Evolutionary conservation across 2,797 vertebrate species (phyloP).

Genomic region (Protonibea diacanthus): DNA sequence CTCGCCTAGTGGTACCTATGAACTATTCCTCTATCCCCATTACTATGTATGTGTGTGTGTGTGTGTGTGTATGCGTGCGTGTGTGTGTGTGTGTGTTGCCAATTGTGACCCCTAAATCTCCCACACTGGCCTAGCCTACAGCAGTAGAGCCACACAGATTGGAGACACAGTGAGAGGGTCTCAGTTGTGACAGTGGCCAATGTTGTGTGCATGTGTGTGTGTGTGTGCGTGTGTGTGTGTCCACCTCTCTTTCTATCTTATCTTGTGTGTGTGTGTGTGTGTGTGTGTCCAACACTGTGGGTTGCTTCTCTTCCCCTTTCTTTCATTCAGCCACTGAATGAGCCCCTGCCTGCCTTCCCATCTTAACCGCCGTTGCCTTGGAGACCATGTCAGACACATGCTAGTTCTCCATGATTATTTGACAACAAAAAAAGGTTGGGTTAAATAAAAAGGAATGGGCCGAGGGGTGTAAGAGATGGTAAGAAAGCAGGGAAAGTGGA

Average conservation of each 20-base stretch:
- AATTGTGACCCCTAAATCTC: slow-evolving; percentile 48
- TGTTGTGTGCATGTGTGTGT: slow-evolving; percentile 43
- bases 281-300: slow-evolving; percentile 59
- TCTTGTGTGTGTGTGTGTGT: slow-evolving; percentile 16
- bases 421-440: slow-evolving; percentile 86
- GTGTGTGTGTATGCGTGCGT: slow-evolving; percentile 13
- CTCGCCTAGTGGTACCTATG: slow-evolving; percentile 37
- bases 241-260: too few relatives aligned
- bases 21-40: slow-evolving; percentile 18
- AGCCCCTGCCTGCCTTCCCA: slow-evolving; percentile 87
- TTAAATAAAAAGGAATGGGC: slow-evolving; percentile 80
- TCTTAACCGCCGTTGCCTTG: slow-evolving; percentile 93
- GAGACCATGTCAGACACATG: slow-evolving; percentile 96
- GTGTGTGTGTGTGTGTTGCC: slow-evolving; percentile 8
- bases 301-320: slow-evolving; percentile 78
- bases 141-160: slow-evolving; percentile 63
- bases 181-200: slow-evolving; percentile 68
- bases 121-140: slow-evolving; percentile 53
- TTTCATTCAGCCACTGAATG: slow-evolving; percentile 88
- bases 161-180: slow-evolving; percentile 55
- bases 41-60: neutral
- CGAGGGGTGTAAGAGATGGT: slow-evolving; percentile 48
- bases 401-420: slow-evolving; percentile 93
- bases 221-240: slow-evolving; percentile 28
- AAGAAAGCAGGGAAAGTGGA: slow-evolving; percentile 62